Evolutionary conservation across 1,140 invertebrate genomes (phyloP).

Genomic region (Drosophila mauritiana): DNA sequence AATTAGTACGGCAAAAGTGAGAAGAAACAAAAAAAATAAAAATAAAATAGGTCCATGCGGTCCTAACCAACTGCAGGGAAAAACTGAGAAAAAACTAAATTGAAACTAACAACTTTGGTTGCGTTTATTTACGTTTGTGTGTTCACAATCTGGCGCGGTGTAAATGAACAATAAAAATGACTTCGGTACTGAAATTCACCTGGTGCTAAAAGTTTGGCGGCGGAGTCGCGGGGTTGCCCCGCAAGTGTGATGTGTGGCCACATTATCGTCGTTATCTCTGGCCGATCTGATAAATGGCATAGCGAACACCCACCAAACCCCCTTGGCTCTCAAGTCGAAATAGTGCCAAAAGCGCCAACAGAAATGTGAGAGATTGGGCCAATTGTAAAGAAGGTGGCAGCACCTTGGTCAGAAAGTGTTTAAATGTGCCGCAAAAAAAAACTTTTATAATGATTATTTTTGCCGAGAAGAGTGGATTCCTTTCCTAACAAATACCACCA

Average conservation of each 20-base stretch:
- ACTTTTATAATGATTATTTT: no score
- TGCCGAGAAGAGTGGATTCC: no score
- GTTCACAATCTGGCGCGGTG: slow-evolving; percentile 50
- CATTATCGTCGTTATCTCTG: slow-evolving; percentile 65
- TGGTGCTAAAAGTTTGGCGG: slow-evolving; percentile 34
- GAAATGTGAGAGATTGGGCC: slow-evolving; percentile 23
- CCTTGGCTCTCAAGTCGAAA: slow-evolving; percentile 5
- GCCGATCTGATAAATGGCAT: slow-evolving; percentile 60
- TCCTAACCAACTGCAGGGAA: slow-evolving; percentile 34
- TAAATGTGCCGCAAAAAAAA: not conserved
- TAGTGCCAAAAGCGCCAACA: slow-evolving; percentile 14
- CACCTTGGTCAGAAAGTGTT: slow-evolving; percentile 9
- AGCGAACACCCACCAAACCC: slow-evolving; percentile 10
- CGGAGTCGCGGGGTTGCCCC: not conserved
- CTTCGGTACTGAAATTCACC: slow-evolving; percentile 45
- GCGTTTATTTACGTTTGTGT: slow-evolving; percentile 31
- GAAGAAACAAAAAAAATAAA: not conserved
- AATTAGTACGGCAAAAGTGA: not conserved
- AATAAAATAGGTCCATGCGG: slow-evolving; percentile 29
- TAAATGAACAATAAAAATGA: slow-evolving; percentile 67
- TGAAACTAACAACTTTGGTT: slow-evolving; percentile 42
- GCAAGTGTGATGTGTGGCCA: slow-evolving; percentile 36
- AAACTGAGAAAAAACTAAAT: slow-evolving; percentile 29
- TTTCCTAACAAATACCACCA: no score
- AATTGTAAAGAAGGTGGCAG: not conserved